Conservation (phyloP, 2,113 vertebrate species). For the Paedocypris sp. region DNA sequence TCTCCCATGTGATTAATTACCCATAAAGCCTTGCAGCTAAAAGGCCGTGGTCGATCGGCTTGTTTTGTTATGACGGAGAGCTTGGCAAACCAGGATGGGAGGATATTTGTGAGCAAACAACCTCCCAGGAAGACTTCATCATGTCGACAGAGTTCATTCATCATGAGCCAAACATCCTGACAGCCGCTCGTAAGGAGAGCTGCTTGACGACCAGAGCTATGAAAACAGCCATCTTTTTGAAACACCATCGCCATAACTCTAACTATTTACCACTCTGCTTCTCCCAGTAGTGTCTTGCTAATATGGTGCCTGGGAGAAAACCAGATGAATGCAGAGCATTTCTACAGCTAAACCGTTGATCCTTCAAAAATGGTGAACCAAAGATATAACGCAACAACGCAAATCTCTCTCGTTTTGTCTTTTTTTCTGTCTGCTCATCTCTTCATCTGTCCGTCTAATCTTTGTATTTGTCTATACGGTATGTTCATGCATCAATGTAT, state of each 20-base stretch:
- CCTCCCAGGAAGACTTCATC: conserved; percentile 34
- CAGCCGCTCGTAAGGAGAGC: conserved; percentile 33
- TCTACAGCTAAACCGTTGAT: too few relatives aligned
- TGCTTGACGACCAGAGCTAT: conserved; percentile 27
- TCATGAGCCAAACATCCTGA: conserved; percentile 34
- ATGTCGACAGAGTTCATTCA: conserved; percentile 37
- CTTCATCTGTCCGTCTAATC: too few relatives aligned
- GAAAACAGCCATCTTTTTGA: conserved; percentile 30
- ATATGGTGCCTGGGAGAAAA: neutral
- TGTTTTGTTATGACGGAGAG: conserved; percentile 30
- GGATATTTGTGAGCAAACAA: conserved; percentile 34
- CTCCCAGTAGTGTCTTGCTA: conserved; percentile 1
- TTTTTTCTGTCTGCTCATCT: too few relatives aligned
- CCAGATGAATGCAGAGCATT: too few relatives aligned
- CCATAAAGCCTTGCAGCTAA: conserved; percentile 12
- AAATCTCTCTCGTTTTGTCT: too few relatives aligned
- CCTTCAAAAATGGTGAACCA: too few relatives aligned
- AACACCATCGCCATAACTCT: conserved; percentile 32
- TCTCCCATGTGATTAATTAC: conserved; percentile 34
- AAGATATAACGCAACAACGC: too few relatives aligned
- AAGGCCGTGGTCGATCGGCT: conserved; percentile 12
- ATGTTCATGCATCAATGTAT: too few relatives aligned
- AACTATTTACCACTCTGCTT: conserved; percentile 14
- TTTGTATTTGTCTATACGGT: too few relatives aligned
- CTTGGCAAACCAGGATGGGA: conserved; percentile 18